These are phyloP conservation scores for Cylindroiulus punctatus DNA, from an alignment of 2,888 invertebrate genomes.

Conservation along the genomic window DNA sequence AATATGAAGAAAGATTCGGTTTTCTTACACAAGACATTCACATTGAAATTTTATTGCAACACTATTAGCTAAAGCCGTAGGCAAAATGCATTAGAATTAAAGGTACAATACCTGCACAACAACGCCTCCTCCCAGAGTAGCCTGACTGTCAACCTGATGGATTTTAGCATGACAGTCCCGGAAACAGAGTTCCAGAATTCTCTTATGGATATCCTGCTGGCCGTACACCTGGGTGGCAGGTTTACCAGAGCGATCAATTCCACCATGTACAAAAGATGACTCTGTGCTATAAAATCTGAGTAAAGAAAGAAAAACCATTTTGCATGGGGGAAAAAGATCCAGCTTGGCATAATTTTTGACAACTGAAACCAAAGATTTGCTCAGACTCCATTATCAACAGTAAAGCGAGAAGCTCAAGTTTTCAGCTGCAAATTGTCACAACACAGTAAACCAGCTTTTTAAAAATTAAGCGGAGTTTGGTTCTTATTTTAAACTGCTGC, in stretches of 20 bases:
- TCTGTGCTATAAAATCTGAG: conserved; percentile 93
- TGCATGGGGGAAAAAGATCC: neutral
- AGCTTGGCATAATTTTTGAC: neutral
- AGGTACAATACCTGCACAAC: conserved; percentile 82
- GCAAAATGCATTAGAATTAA: neutral
- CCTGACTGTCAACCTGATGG: conserved; percentile 94
- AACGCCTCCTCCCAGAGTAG: conserved; percentile 91
- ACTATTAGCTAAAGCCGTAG: no score
- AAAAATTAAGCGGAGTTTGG: neutral
- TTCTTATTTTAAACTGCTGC: neutral
- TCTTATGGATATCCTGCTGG: conserved; percentile 83
- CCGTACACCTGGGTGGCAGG: conserved; percentile 62
- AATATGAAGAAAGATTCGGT: no score
- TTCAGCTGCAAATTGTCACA: conserved; percentile 60
- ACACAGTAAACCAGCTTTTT: conserved; percentile 42
- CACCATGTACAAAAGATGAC: conserved; percentile 96
- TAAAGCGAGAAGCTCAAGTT: neutral
- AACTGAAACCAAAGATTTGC: neutral
- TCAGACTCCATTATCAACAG: neutral
- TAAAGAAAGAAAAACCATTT: conserved; percentile 44
- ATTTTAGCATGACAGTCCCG: conserved; percentile 98
- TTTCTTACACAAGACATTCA: no score
- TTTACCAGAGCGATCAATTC: conserved; percentile 82
- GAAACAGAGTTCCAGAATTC: conserved; percentile 94
- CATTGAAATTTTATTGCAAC: no score